phyloP scores from a whole-genome alignment of 2,888 invertebrate genomes.

The Mechanitis messenoides region DNA sequence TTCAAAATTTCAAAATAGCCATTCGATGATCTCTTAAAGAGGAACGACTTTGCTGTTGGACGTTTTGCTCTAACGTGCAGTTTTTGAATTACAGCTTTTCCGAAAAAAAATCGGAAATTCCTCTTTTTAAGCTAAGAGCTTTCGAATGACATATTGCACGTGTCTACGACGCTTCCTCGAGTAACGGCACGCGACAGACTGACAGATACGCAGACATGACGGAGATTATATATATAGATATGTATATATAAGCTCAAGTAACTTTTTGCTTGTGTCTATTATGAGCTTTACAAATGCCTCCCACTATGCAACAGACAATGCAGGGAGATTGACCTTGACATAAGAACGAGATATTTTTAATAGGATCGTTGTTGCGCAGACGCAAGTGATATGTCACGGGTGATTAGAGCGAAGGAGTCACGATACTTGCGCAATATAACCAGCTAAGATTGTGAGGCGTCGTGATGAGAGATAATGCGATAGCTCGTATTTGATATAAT shows the following conservation, averaged over 20 bases:
- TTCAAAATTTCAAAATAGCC: too few species aligned
- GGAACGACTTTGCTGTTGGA: too few species aligned
- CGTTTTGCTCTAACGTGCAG: too few species aligned
- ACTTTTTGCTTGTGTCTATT: not conserved
- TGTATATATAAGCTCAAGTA: not conserved
- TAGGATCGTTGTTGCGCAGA: slow-evolving; percentile 30
- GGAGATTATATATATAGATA: too few species aligned
- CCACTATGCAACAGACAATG: slow-evolving; percentile 19
- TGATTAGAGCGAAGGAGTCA: slow-evolving; percentile 52
- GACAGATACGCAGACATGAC: too few species aligned
- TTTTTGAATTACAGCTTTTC: too few species aligned
- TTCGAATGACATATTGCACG: too few species aligned
- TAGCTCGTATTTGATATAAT: slow-evolving; percentile 20
- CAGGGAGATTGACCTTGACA: slow-evolving; percentile 36
- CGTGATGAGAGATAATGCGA: slow-evolving; percentile 27
- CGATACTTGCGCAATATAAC: slow-evolving; percentile 49
- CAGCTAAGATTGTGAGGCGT: slow-evolving; percentile 24
- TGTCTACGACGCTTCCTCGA: too few species aligned
- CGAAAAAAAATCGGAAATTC: too few species aligned
- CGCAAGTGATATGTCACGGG: slow-evolving; percentile 42
- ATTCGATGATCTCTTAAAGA: too few species aligned
- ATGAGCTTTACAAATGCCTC: slow-evolving; percentile 5
- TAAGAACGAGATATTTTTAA: slow-evolving; percentile 43
- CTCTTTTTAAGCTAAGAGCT: too few species aligned
- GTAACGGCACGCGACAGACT: too few species aligned